phyloP scores from a whole-genome alignment of 2,797 vertebrate species.

The Acanthiza pusilla region DNA sequence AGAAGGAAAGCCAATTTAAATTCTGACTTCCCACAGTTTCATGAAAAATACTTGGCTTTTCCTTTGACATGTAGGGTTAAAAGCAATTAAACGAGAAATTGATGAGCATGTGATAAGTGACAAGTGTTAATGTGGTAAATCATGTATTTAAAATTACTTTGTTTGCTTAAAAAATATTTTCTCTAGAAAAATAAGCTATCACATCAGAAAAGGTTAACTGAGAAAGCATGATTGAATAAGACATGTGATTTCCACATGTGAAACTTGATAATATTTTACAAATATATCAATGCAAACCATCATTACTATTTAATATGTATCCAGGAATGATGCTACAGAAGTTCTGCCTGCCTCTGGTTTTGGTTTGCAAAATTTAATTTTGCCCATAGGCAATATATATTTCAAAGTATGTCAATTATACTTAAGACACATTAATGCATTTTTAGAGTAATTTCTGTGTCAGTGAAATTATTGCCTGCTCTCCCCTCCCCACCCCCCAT shows the following conservation, averaged over 20 bases:
- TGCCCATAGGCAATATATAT: slow-evolving; percentile 13
- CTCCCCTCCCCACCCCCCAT: background rate
- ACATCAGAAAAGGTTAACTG: slow-evolving; percentile 53
- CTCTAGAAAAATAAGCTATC: slow-evolving; percentile 54
- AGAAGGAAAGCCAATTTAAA: slow-evolving; percentile 60
- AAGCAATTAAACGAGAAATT: slow-evolving; percentile 31
- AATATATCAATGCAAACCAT: background rate
- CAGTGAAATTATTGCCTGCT: slow-evolving; percentile 51
- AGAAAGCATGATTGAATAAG: background rate
- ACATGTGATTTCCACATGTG: background rate
- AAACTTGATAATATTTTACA: background rate
- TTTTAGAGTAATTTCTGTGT: slow-evolving; percentile 56
- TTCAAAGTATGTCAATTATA: slow-evolving; percentile 46
- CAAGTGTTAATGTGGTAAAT: slow-evolving; percentile 55
- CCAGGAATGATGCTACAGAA: background rate
- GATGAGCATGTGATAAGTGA: slow-evolving; percentile 49
- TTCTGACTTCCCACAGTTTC: slow-evolving; percentile 43
- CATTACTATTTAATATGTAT: background rate
- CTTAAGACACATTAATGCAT: slow-evolving; percentile 48
- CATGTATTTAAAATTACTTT: slow-evolving; percentile 57
- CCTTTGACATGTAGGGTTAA: slow-evolving; percentile 34
- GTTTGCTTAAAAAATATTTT: slow-evolving; percentile 22
- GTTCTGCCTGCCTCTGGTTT: background rate
- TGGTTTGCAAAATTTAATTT: slow-evolving; percentile 18
- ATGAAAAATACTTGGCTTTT: slow-evolving; percentile 50